phyloP scores from a whole-genome alignment of 1,140 invertebrate species.

The Drosophila persimilis region DNA sequence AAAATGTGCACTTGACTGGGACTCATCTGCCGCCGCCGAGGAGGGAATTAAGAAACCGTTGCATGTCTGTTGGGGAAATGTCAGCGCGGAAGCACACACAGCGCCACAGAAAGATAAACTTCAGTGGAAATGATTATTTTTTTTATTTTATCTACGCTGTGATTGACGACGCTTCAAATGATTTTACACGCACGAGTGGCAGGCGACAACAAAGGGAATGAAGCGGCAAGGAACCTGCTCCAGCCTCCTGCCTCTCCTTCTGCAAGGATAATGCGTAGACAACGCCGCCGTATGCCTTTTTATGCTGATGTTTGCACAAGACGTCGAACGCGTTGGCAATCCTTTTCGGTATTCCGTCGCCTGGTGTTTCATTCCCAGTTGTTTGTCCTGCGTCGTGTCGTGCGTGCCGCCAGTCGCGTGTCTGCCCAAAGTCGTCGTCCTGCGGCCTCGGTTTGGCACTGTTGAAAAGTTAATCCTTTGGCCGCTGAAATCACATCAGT shows the following conservation, averaged over 20 bases:
- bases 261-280: constrained; percentile 71
- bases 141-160: constrained; percentile 62
- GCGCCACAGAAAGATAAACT: constrained; percentile 32
- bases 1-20: constrained; percentile 65
- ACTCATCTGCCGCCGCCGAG: too few species aligned
- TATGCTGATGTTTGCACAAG: constrained; percentile 59
- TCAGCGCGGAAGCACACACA: constrained; percentile 37
- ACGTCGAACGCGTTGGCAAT: constrained; percentile 39
- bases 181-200: constrained; percentile 78
- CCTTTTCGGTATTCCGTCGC: constrained; percentile 43
- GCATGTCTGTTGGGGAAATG: constrained; percentile 73
- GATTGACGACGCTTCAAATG: constrained; percentile 78
- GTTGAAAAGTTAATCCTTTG: constrained; percentile 75
- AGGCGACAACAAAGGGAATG: constrained; percentile 39
- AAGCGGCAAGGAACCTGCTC: constrained; percentile 34
- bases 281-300: constrained; percentile 40
- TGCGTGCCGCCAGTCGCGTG: constrained; percentile 73
- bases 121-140: constrained; percentile 46
- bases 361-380: constrained; percentile 25
- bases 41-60: constrained; percentile 56
- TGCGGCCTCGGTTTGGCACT: constrained; percentile 30
- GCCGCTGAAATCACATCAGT: constrained; percentile 59
- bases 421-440: constrained; percentile 23
- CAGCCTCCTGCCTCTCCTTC: too few species aligned
- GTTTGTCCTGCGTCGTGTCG: constrained; percentile 53